Conservation (phyloP, 2,113 vertebrate species). For the Dicrurus megarhynchus region DNA sequence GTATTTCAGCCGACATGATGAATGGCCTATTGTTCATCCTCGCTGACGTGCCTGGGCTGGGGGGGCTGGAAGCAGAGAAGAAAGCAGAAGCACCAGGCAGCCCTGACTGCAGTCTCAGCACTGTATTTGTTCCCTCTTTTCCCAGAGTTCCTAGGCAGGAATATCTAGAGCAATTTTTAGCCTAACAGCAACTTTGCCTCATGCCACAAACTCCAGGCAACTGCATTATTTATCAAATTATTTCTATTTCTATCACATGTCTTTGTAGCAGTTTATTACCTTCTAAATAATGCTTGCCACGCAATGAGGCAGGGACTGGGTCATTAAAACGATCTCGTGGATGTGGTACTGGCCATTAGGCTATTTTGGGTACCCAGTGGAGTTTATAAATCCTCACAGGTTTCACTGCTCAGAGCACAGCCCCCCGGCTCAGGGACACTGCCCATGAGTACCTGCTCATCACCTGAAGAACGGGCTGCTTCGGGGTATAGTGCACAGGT, state of each 20-base stretch:
- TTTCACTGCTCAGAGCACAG: background rate
- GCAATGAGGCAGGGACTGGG: background rate
- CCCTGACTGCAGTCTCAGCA: background rate
- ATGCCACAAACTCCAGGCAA: background rate
- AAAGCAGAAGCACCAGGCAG: background rate
- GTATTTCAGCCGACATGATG: conserved; percentile 32
- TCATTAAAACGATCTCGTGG: conserved; percentile 14
- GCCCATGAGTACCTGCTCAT: fast-evolving
- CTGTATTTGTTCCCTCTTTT: background rate
- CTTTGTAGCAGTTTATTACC: background rate
- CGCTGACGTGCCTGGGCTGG: background rate
- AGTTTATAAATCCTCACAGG: background rate
- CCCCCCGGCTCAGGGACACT: background rate
- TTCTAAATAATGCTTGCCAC: background rate
- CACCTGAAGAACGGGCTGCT: background rate
- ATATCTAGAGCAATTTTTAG: background rate
- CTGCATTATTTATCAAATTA: conserved; percentile 52
- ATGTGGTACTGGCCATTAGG: background rate
- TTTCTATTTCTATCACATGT: background rate
- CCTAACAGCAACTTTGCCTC: background rate
- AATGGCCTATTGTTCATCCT: conserved; percentile 47
- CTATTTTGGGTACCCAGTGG: background rate
- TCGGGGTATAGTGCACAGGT: fast-evolving
- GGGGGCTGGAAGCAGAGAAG: background rate
- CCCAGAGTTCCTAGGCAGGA: background rate